Percentiles rank a stretch among this genome's conserved stretches.
These are phyloP conservation scores for Rhodinocichla rosea DNA, from an alignment of 2,113 vertebrate genomes.

Conservation along the genomic window DNA sequence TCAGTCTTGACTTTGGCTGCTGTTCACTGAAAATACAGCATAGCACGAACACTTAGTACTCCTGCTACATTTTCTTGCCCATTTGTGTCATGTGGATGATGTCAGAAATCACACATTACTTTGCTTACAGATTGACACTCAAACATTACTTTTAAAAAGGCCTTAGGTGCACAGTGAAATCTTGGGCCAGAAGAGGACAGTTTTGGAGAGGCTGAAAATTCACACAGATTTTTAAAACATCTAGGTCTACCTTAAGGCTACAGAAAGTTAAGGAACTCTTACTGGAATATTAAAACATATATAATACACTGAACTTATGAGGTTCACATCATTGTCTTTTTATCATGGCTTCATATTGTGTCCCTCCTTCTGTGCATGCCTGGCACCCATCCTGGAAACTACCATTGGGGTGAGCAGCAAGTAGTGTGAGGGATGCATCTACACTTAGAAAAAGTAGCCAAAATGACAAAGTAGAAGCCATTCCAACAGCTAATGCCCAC, in stretches of 20 bases:
- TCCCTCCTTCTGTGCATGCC: not conserved
- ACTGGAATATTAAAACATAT: not conserved
- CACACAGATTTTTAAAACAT: not conserved
- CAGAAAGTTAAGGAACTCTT: not conserved
- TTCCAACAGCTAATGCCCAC: not conserved
- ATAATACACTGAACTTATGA: not conserved
- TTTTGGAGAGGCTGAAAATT: not conserved
- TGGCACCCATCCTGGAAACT: not conserved
- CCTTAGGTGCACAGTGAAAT: not conserved
- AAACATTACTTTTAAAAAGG: not conserved
- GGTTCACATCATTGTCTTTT: not conserved
- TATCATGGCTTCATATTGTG: not conserved
- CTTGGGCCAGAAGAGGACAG: not conserved
- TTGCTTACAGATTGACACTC: not conserved
- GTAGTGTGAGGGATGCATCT: fast-evolving
- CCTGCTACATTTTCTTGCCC: not conserved
- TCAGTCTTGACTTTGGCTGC: not conserved
- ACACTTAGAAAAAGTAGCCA: fast-evolving
- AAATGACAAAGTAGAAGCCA: not conserved
- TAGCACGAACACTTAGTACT: not conserved
- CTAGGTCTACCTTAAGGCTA: not conserved
- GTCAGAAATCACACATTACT: not conserved
- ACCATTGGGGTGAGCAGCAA: not conserved
- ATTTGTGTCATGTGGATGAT: not conserved
- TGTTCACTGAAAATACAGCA: not conserved